These are phyloP conservation scores for Atherix ibis DNA, from an alignment of 2,888 invertebrate species.

Conservation along the genomic window DNA sequence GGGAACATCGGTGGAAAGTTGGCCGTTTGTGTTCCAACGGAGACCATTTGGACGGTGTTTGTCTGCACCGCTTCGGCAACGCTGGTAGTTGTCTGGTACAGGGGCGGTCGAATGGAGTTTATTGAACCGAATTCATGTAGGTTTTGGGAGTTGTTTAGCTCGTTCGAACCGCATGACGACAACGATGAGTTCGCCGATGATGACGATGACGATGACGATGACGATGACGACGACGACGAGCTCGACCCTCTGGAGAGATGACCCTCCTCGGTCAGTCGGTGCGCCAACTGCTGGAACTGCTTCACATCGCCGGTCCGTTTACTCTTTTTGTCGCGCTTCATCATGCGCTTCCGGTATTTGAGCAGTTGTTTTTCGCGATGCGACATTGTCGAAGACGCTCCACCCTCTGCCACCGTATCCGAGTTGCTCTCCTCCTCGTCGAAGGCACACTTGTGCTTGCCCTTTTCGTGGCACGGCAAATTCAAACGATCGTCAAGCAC, in stretches of 20 bases:
- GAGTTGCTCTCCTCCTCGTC: conserved; percentile 48
- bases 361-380: conserved; percentile 31
- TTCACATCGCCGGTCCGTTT: too few relatives aligned
- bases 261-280: conserved; percentile 6
- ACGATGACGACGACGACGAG: neutral
- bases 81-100: conserved; percentile 14
- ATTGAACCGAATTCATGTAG: conserved; percentile 15
- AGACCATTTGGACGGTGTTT: conserved; percentile 26
- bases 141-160: conserved; percentile 3
- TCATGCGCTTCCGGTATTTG: conserved; percentile 32
- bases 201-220: conserved; percentile 3
- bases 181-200: too few relatives aligned
- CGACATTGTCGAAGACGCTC: conserved; percentile 13
- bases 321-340: conserved; percentile 27
- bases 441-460: conserved; percentile 62
- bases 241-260: neutral
- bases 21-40: conserved; percentile 31
- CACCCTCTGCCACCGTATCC: conserved; percentile 18
- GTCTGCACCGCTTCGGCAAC: conserved; percentile 16
- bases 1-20: conserved; percentile 11
- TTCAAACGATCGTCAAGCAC: conserved; percentile 9
- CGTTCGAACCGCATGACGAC: neutral
- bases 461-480: conserved; percentile 46
- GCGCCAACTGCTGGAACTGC: too few relatives aligned
- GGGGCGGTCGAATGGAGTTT: conserved; percentile 17